Conservation (phyloP, 2,113 vertebrate species). For the Colaptes auratus region DNA sequence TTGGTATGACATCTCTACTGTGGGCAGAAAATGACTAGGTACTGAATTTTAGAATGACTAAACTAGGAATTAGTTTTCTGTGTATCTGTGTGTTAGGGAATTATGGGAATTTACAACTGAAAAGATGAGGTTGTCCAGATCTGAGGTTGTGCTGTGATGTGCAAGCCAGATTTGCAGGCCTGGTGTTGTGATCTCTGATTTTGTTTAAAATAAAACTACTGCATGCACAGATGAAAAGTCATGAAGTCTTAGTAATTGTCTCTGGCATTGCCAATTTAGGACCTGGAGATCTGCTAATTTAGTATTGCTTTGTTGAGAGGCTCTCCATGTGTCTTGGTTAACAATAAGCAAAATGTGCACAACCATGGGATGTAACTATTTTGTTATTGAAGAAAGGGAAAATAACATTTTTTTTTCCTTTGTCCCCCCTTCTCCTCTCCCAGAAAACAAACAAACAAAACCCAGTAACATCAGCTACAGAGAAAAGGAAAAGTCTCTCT, state of each 20-base stretch:
- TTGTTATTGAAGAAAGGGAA: background rate
- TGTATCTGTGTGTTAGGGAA: background rate
- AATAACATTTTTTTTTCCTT: background rate
- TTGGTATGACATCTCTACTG: background rate
- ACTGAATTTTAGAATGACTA: background rate
- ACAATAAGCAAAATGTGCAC: background rate
- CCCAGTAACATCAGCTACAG: background rate
- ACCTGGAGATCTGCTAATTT: slow-evolving; percentile 5
- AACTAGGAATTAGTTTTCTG: background rate
- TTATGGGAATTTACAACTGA: background rate
- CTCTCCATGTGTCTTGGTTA: background rate
- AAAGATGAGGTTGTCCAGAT: background rate
- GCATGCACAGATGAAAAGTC: background rate
- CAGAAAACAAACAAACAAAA: background rate
- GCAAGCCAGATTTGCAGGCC: background rate
- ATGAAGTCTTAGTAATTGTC: background rate
- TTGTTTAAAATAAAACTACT: background rate
- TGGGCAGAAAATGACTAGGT: background rate
- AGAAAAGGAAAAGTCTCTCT: background rate
- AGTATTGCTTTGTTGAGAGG: background rate
- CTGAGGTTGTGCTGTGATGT: background rate
- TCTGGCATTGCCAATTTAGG: background rate
- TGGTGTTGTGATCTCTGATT: background rate
- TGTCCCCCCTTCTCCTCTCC: background rate
- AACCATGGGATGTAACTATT: background rate